Conservation (phyloP, 2,888 invertebrate species). For the Nowickia ferox region DNA sequence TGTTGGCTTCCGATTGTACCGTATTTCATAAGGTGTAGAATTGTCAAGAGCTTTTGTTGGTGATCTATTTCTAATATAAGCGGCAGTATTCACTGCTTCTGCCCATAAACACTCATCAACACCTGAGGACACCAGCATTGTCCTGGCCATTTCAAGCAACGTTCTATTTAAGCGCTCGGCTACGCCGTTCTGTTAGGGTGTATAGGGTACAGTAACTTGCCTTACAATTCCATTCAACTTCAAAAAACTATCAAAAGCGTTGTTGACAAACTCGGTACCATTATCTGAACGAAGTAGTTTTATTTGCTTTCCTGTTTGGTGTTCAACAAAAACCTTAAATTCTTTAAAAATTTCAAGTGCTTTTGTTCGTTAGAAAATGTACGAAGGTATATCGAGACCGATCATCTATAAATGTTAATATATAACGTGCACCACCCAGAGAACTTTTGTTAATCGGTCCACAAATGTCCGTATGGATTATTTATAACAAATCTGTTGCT, state of each 20-base stretch:
- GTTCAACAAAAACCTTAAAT: slow-evolving; percentile 64
- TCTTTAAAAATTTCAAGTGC: slow-evolving; percentile 54
- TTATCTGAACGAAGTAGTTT: slow-evolving; percentile 68
- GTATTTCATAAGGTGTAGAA: slow-evolving; percentile 68
- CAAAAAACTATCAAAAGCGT: slow-evolving; percentile 56
- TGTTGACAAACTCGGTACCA: slow-evolving; percentile 68
- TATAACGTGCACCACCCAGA: slow-evolving; percentile 66
- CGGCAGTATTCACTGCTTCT: slow-evolving; percentile 68
- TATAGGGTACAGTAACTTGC: slow-evolving; percentile 63
- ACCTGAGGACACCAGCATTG: slow-evolving; percentile 73
- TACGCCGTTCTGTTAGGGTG: slow-evolving; percentile 71
- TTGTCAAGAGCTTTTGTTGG: slow-evolving; percentile 66
- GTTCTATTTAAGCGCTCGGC: slow-evolving; percentile 61
- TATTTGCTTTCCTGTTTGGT: slow-evolving; percentile 66
- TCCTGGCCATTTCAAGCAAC: slow-evolving; percentile 74
- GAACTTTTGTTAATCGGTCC: slow-evolving; percentile 61
- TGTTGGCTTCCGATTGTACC: slow-evolving; percentile 56
- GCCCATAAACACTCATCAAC: slow-evolving; percentile 71
- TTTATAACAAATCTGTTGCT: slow-evolving; percentile 43
- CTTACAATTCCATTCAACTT: slow-evolving; percentile 58
- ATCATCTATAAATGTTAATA: slow-evolving; percentile 72
- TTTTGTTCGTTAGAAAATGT: slow-evolving; percentile 63
- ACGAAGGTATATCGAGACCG: slow-evolving; percentile 63
- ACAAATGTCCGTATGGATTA: slow-evolving; percentile 62
- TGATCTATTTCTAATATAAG: slow-evolving; percentile 61